Evolutionary conservation across 1,140 invertebrate species (phyloP), one percentile per base, ranked within the genome.

Genomic region (Grapholita molesta): DNA sequence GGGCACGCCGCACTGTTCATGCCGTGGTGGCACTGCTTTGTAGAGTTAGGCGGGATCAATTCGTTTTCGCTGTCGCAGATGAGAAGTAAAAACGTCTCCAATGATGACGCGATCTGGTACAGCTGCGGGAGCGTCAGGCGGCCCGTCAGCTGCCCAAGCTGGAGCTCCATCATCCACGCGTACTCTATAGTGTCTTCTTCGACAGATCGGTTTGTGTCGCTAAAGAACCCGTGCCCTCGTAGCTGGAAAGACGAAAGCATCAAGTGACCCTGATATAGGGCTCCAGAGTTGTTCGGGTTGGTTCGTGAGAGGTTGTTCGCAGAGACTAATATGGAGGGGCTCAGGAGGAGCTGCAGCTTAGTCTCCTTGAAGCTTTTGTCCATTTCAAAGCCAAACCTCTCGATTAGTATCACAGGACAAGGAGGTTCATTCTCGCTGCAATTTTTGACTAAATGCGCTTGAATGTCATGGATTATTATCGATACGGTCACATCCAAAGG

Each of bases 161-260:
- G 96, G 3, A 97, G 92, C 85, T 97, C 96, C 72, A 97, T 94
- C 68, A 97, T 89, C 99, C 99, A 99, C 0, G 96, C 97, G 89
- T 99, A 99, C 85, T 99, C 99, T 5, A 99, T 85, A 0, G 98
- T 99, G 83, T 99, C 98, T 86, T 98, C 95, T 81, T 98, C 97
- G 21, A 99, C 91, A 30, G 95, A 95, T 57, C 98, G 91, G 48
- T 97, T 98, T 69, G 97, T 95, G 76, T 97, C 96, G 71, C 98
- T 99, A 86, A 99, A 99, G 95, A 99, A 98, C 1, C 98, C 99
- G 91, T 99, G 98, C 1, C 98, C 99, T 74, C 98, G 93, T 42
- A 96, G 94, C 92, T 98, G 97, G 30, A 99, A 93, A 0, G 97
- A 97, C 18, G 97, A 98, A 0, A 99, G 92, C 92, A 97, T 95